Evolutionary conservation across 2,113 vertebrate genomes (phyloP), one percentile per base, ranked within the genome.

Genomic region (Recurvirostra avosetta): DNA sequence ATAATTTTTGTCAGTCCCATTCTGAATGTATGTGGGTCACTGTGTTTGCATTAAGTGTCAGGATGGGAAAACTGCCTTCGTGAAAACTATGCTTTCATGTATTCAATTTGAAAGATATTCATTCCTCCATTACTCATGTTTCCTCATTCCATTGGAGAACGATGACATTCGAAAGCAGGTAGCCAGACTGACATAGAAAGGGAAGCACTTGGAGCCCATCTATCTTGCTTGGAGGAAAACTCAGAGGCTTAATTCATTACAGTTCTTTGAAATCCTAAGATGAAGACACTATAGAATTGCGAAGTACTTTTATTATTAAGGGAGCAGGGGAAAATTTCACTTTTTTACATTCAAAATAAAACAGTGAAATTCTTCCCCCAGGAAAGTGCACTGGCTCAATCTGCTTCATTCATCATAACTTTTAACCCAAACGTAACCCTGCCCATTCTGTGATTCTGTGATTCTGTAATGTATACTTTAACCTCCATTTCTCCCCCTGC

Each of bases 11-110:
- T 91, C 92, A 93, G 89, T 59, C 52, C 61, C 45, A 20, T 89
- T 95, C 91, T 91, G 67, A 77, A 87, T 94, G 89, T 83, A 97
- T 97, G 68, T 97, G 94, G 97, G 95, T 97, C 94, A 96, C 87
- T 89, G 67, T 94, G 94, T 76, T 95, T 93, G 49, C 81, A 79
- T 94, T 85, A 95, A 94, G 71, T 74, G 79, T 70, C 91, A 88
- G 71, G 78, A 92, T 40, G 59, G 52, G 65, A 94, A 83, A 86
- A 81, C 49, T 83, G 74, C 62, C 66, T 96, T 86, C 6, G 2
- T 78, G 86, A 91, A 94, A 88, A 68, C 50, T 79, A 49, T 75
- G 73, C 92, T 95, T 97, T 97, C 91, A 96, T 95, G 88, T 81
- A 83, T 74, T 75, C 45, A 91, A 4, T 95, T 97, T 95, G 86